A percentile compares a stretch with the other conserved stretches of the same genome.
phyloP scores from a whole-genome alignment of 1,140 invertebrate genomes.

The Drosophila sechellia region DNA sequence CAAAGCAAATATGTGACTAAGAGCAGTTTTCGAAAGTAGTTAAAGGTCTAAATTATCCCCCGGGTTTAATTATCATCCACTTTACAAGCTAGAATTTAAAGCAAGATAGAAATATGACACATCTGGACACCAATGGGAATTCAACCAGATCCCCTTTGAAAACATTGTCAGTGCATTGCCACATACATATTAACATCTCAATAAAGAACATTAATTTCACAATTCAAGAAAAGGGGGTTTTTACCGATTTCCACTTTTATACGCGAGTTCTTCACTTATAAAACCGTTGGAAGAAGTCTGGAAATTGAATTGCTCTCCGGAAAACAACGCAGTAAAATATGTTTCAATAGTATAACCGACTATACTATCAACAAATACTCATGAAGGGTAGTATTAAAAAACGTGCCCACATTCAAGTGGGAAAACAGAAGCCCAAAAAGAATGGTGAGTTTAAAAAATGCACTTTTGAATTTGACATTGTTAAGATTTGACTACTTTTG shows the following conservation, averaged over 20 bases:
- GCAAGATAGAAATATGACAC: too few relatives aligned
- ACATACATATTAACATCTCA: background rate
- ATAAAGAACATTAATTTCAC: background rate
- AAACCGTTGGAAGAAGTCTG: background rate
- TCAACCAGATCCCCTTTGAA: background rate
- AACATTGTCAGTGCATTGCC: background rate
- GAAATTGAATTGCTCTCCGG: background rate
- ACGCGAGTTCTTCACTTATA: background rate
- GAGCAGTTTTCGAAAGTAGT: too few relatives aligned
- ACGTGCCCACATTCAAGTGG: background rate
- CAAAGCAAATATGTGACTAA: too few relatives aligned
- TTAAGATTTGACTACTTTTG: conserved; percentile 4
- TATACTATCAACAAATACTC: background rate
- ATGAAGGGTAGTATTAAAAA: too few relatives aligned
- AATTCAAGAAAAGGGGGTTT: background rate
- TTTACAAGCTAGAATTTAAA: background rate
- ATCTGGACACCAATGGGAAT: background rate
- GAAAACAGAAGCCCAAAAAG: conserved; percentile 1
- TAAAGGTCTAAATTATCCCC: too few relatives aligned
- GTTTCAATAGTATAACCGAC: background rate
- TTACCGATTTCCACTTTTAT: background rate
- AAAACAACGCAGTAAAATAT: background rate
- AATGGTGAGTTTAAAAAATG: background rate
- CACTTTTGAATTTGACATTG: background rate
- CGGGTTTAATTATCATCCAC: background rate